Base-by-base conservation (phyloP, 2,888 invertebrate species). In the Drosophila barbarae region DNA sequence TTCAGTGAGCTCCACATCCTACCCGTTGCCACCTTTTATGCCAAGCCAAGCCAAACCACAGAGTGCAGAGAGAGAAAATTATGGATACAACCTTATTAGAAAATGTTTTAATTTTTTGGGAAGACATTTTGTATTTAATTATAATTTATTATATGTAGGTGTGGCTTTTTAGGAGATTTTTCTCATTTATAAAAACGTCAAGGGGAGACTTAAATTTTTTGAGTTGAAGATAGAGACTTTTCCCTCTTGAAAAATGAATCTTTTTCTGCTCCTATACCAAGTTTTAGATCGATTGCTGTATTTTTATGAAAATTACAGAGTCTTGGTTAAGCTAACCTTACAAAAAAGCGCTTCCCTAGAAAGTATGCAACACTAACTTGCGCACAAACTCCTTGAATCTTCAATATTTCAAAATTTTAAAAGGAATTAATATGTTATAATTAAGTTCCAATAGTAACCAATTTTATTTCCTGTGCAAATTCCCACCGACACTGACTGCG, bases 1-100 rank as follows among this genome's bases (percentile, higher is more conserved):
- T 63, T 38, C 61, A 63, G 42, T 38, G 67, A 52, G 58, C 42
- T 39, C 38, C 44, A 42, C 50, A 50, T 50, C 42, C 18, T n/a
- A 21, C 42, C 50, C 18, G 10, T 5, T 15, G 26, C 12, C 50
- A 42, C 28, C 32, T 15, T 12, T 28, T 38, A 38, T 28, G 34
- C 34, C 26, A 10, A 15, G 64, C 30, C 59, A 18, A 38, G 32
- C 36, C 46, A 63, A 63, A 58, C 52, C 67, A 34, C 58, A 58
- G 3, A 10, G 12, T 26, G 15, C 58, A 66, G 52, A 18, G 34
- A 3, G 15, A 49, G 35, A 47, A 60, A 23, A 23, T 23, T 23
- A 23, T 23, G 23, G 23, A 23, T 23, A 23, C 23, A 21, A 21
- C 21, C 21, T 21, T 21, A 21, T 21, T 21, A 21, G 21, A 21